Evolutionary conservation across 2,797 vertebrate genomes (phyloP), one percentile per base, ranked within the genome.

Genomic region (Tenualosa thibaudeaui): DNA sequence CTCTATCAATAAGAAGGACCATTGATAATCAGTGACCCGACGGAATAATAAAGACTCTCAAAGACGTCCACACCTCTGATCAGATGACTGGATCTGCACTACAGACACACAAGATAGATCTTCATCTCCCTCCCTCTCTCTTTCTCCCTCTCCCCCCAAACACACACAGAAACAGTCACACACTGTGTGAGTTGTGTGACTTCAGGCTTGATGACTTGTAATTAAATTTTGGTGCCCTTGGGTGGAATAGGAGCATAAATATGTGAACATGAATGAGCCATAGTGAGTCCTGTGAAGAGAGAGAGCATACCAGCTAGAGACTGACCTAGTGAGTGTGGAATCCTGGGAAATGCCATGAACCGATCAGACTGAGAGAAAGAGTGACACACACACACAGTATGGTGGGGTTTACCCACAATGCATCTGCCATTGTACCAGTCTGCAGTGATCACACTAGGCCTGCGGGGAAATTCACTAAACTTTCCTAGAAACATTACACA

Each of bases 21-120:
- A 81, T 78, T 91, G 87, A 90, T 91, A 91, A 93, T 93, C 91
- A 91, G 89, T 90, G 87, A 88, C 88, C 88, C 84, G 83, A 78
- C 83, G 87, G 90, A 93, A 93, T 90, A 89, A 93, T 92, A 84
- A 19, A 10, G 88, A 88, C 91, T 91, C 93, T 93, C 91, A 89
- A 87, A 88, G 90, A 88, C 89, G 93, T 86, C 88, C 84, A 89
- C 86, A 89, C 83, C 89, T 92, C 92, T 92, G 91, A 93, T 93
- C 90, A 88, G 90, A 88, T 89, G 88, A 84, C 84, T 65, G 89
- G 89, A 81, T 86, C 43, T 9, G 86, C 50, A 50, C 84, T 89
- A 88, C 68, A 86, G 78, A 84, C 82, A 46, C 40, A 65, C 19
- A 84, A 85, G 90, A 81, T 51, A 82, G 85, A 88, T 91, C 83